Percentiles rank a stretch among this genome's conserved stretches.
phyloP scores from a whole-genome alignment of 2,797 vertebrate genomes.

The Aselliscus stoliczkanus region DNA sequence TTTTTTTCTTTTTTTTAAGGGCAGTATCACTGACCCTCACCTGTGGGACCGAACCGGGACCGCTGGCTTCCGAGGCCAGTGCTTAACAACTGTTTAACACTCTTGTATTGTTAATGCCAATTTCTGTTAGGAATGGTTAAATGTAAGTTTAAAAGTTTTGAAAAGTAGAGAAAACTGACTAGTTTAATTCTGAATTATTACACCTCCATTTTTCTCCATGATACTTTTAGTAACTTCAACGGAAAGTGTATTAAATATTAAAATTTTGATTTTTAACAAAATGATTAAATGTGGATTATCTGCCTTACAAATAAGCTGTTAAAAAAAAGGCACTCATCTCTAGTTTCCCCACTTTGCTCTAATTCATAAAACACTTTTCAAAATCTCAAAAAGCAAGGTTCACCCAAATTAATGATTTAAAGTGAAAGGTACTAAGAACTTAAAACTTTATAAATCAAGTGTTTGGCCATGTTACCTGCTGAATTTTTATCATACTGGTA shows the following conservation, averaged over 20 bases:
- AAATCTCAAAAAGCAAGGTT: neutral
- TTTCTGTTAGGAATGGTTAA: neutral
- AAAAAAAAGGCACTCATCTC: neutral
- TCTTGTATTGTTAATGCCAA: neutral
- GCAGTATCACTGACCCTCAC: too few relatives aligned
- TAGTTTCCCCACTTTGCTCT: neutral
- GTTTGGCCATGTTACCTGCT: neutral
- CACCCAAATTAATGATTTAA: neutral
- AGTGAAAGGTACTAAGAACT: neutral
- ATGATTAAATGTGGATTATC: neutral
- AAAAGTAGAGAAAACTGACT: neutral
- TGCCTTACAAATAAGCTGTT: neutral
- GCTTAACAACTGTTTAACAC: neutral
- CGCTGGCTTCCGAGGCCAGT: too few relatives aligned
- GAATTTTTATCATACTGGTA: neutral
- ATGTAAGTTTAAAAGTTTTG: neutral
- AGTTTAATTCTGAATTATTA: conserved; percentile 5
- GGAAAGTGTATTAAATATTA: neutral
- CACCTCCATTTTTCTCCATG: neutral
- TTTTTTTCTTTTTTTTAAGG: too few relatives aligned
- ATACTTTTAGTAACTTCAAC: neutral
- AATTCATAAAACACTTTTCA: neutral
- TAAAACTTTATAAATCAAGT: neutral
- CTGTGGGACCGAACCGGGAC: too few relatives aligned
- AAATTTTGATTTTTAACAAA: neutral